A percentile compares a stretch with the other conserved stretches of the same genome.
phyloP scores from a whole-genome alignment of 2,797 vertebrate genomes.

The Brotogeris chrysoptera region DNA sequence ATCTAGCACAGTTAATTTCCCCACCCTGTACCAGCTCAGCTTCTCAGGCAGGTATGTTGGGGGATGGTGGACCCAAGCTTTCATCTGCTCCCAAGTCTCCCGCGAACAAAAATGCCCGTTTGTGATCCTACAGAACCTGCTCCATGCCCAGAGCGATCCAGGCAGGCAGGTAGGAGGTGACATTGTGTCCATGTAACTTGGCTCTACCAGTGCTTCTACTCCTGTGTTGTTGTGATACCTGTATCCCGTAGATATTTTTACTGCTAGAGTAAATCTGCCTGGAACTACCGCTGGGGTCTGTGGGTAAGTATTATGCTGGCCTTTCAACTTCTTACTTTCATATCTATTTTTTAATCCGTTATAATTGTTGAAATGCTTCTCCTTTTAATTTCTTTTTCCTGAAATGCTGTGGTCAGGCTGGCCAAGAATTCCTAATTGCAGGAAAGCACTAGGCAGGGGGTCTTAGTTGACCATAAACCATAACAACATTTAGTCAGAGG shows the following conservation, averaged over 20 bases:
- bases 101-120: neutral
- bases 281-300: neutral
- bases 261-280: neutral
- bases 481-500: neutral
- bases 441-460: neutral
- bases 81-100: conserved; percentile 32
- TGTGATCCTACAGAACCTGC: conserved; percentile 15
- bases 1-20: conserved; percentile 29
- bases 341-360: neutral
- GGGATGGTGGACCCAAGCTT: conserved; percentile 21
- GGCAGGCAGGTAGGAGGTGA: neutral
- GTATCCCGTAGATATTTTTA: neutral
- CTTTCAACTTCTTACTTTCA: rapidly evolving
- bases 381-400: neutral
- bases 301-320: neutral
- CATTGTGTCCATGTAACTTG: rapidly evolving
- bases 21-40: conserved; percentile 36
- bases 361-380: neutral
- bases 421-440: neutral
- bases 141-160: rapidly evolving
- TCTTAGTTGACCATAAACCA: neutral
- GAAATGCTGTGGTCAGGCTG: neutral
- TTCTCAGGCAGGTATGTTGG: neutral
- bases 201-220: neutral
- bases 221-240: neutral